phyloP scores from a whole-genome alignment of 92 coral and sea anemone species.

The Epizoanthus illoricatus region DNA sequence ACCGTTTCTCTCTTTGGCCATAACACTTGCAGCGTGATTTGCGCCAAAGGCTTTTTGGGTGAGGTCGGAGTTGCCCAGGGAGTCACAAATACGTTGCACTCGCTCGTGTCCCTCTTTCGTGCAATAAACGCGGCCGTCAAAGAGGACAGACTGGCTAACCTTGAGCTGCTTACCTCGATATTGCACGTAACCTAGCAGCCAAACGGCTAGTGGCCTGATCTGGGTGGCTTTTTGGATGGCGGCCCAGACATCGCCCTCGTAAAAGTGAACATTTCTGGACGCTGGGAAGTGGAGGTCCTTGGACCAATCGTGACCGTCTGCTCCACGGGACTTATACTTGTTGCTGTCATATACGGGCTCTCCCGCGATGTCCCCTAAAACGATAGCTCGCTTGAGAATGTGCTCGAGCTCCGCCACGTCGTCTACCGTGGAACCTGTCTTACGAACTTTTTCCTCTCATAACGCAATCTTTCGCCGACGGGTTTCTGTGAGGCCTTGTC shows the following conservation, averaged over 20 bases:
- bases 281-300: background rate
- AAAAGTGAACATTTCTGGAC: background rate
- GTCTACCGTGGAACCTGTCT: background rate
- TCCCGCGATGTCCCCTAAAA: background rate
- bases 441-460: too few relatives aligned
- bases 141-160: conserved; percentile 19
- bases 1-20: conserved; percentile 8
- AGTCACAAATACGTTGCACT: background rate
- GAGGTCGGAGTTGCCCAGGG: background rate
- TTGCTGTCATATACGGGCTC: background rate
- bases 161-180: background rate
- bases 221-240: conserved; percentile 18
- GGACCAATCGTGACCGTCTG: conserved; percentile 5
- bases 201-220: background rate
- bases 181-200: conserved; percentile 13
- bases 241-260: conserved; percentile 11
- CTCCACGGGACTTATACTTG: background rate
- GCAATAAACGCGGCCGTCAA: conserved; percentile 23
- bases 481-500: background rate
- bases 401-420: conserved; percentile 12
- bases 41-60: conserved; percentile 7
- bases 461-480: background rate
- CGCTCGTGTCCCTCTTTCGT: conserved; percentile 6
- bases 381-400: background rate
- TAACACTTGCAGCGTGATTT: conserved; percentile 39